These are phyloP conservation scores for Myotis brandtii DNA, from an alignment of 2,113 vertebrate genomes.

Conservation along the genomic window DNA sequence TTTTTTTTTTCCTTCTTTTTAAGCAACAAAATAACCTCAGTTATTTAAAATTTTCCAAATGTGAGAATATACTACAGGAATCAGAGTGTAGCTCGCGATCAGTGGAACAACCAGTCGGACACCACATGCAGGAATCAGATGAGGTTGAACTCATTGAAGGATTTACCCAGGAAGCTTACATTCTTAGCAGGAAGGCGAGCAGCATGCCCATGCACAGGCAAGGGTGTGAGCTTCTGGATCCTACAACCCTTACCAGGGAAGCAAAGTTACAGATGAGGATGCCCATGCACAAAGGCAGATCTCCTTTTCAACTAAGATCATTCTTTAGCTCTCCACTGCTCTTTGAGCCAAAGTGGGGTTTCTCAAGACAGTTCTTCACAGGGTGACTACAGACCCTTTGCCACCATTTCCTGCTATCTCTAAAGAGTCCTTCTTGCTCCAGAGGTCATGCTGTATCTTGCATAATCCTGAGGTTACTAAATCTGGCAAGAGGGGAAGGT, in stretches of 20 bases:
- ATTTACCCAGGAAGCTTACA: not conserved
- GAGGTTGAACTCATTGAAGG: not conserved
- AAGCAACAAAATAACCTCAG: constrained; percentile 17
- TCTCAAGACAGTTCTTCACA: not conserved
- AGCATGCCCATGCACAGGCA: not conserved
- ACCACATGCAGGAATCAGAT: not conserved
- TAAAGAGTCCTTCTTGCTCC: not conserved
- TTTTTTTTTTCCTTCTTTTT: not conserved
- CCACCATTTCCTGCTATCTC: not conserved
- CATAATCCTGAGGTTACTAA: not conserved
- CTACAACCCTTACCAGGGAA: not conserved
- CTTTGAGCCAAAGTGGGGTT: not conserved
- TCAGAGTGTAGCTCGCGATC: not conserved
- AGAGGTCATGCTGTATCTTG: not conserved
- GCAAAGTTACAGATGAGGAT: not conserved
- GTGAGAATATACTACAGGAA: not conserved
- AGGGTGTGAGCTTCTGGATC: not conserved
- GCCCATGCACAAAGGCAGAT: not conserved
- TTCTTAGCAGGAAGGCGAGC: not conserved
- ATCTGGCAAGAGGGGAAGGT: not conserved
- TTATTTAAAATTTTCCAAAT: constrained; percentile 39
- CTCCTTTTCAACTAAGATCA: not conserved
- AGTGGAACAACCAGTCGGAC: not conserved
- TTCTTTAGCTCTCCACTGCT: not conserved
- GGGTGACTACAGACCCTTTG: not conserved